Conservation (phyloP, 2,113 vertebrate species). For the Solea solea region DNA sequence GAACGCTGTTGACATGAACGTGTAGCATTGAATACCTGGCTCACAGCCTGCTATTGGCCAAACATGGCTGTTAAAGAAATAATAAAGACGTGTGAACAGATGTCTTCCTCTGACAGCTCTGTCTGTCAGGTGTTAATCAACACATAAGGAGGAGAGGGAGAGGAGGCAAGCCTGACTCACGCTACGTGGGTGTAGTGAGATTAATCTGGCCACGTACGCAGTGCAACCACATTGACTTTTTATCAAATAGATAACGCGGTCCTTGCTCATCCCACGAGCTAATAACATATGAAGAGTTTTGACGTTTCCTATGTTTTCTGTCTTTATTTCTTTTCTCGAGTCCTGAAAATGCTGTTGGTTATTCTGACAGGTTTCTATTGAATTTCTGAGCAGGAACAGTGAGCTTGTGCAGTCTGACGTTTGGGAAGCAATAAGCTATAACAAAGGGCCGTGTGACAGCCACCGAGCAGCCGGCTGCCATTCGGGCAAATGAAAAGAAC, state of each 20-base stretch:
- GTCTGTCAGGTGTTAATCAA: slow-evolving; percentile 73
- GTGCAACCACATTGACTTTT: slow-evolving; percentile 29
- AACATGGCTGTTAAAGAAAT: slow-evolving; percentile 48
- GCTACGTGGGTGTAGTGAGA: slow-evolving; percentile 47
- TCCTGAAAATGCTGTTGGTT: slow-evolving; percentile 29
- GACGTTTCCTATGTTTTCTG: not conserved
- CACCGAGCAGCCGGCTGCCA: slow-evolving; percentile 55
- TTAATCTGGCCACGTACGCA: slow-evolving; percentile 35
- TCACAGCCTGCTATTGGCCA: slow-evolving; percentile 15
- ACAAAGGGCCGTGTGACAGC: slow-evolving; percentile 69
- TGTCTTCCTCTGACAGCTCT: slow-evolving; percentile 59
- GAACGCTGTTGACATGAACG: slow-evolving; percentile 34
- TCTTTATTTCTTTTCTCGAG: not conserved
- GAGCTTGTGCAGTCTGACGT: slow-evolving; percentile 53
- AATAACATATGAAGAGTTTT: too few relatives aligned
- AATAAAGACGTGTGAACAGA: slow-evolving; percentile 58
- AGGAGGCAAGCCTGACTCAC: slow-evolving; percentile 49
- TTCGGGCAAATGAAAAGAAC: slow-evolving; percentile 67
- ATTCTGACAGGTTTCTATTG: slow-evolving; percentile 45
- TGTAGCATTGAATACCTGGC: slow-evolving; percentile 26
- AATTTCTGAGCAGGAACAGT: slow-evolving; percentile 46
- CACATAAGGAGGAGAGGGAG: slow-evolving; percentile 45
- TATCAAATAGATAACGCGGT: slow-evolving; percentile 20
- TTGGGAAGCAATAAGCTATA: slow-evolving; percentile 65
- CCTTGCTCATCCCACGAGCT: slow-evolving; percentile 1